Evolutionary conservation across 30 jellyfish, hydroid and myxozoan genomes (phyloP), one percentile per base, ranked within the genome.

Genomic region (Aurelia coerulea): DNA sequence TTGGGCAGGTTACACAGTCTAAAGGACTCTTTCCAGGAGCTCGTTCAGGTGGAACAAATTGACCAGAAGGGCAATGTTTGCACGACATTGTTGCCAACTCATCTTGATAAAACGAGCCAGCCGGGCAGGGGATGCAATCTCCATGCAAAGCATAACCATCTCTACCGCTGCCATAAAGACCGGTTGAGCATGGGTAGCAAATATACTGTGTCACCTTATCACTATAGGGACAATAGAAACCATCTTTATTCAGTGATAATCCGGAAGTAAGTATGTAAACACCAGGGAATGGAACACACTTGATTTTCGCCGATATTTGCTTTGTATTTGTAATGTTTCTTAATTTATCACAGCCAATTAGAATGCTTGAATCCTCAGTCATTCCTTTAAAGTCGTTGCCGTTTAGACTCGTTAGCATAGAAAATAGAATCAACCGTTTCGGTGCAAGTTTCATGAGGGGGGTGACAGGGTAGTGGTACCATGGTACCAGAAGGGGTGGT

Each of bases 71-170:
- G 65, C 96, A 87, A 51, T 1, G 31, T 58, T 87, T 87, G 86
- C 96, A 87, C 7, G 68, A 17, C 14, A 62, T 54, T 62, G 64
- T 3, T 37, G 85, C 96, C 66, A 87, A 53, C 34, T 78, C 90
- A 71, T 77, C 90, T 87, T 76, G 90, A 37, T 64, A 87, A 54
- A 87, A 87, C 4, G 86, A 69, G 32, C 96, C 96, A 23, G 90
- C 80, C 7, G 96, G 90, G 46, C 96, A 87, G 8, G 3, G 15
- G 1, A 4, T 68, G 17, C 89, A 64, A 23, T 23, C 29, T 15
- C 9, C 85, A 64, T 13, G 80, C 81, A 1, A 1, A 5, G 80
- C 62, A 34, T 17, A 15, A 52, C 3, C 46, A 14, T 14, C 18
- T 6, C 80, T 67, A 62, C 67, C 32, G 32, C 42, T 32, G 32